These are phyloP conservation scores for Psittacus erithacus DNA, from an alignment of 2,113 vertebrate species.

Conservation along the genomic window DNA sequence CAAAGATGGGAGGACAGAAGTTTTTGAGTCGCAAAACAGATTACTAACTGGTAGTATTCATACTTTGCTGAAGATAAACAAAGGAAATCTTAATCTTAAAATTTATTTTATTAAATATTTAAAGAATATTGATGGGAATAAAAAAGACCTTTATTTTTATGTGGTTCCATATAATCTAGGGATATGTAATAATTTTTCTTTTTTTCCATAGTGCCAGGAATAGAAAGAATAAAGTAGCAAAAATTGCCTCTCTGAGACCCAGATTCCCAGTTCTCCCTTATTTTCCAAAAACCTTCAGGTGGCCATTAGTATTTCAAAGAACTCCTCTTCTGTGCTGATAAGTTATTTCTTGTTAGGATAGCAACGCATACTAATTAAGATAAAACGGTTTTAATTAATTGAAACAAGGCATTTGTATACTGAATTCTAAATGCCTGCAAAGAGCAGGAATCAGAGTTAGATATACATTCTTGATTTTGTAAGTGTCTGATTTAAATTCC, in stretches of 20 bases:
- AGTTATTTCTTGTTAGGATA: slow-evolving; percentile 70
- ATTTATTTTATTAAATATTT: not conserved
- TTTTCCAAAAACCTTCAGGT: slow-evolving; percentile 46
- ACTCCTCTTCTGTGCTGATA: slow-evolving; percentile 43
- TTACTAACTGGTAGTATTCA: not conserved
- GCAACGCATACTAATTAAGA: slow-evolving; percentile 71
- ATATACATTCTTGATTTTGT: slow-evolving; percentile 61
- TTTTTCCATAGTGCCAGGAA: not conserved
- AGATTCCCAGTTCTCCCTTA: not conserved
- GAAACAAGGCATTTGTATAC: slow-evolving; percentile 62
- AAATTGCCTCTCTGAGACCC: not conserved
- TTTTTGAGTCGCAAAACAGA: not conserved
- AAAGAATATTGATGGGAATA: slow-evolving; percentile 18
- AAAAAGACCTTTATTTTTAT: not conserved
- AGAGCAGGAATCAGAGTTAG: slow-evolving; percentile 54
- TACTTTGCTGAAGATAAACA: not conserved
- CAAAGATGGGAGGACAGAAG: not conserved
- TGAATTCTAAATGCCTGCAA: slow-evolving; percentile 54
- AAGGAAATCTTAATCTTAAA: not conserved
- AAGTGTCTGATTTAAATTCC: slow-evolving; percentile 37
- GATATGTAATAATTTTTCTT: not conserved
- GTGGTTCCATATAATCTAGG: not conserved
- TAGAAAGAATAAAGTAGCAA: not conserved
- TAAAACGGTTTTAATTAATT: slow-evolving; percentile 74
- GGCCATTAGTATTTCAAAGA: slow-evolving; percentile 54